phyloP scores from a whole-genome alignment of 2,888 invertebrate species.

The Sicus ferrugineus region DNA sequence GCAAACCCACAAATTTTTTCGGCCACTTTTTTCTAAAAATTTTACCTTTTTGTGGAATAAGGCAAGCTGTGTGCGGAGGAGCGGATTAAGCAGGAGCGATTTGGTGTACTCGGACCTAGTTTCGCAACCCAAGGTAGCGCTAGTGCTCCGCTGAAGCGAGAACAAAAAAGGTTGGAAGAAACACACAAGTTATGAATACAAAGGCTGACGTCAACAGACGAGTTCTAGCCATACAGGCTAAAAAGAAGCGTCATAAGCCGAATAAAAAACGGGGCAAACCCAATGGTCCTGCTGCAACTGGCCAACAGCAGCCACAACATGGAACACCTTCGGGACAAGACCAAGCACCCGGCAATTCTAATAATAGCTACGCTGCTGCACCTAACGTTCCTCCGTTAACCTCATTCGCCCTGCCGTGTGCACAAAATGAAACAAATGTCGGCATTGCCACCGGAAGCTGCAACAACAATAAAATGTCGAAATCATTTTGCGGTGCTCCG shows the following conservation, averaged over 20 bases:
- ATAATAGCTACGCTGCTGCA: slow-evolving; percentile 54
- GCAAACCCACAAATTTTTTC: slow-evolving; percentile 29
- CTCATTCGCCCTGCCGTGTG: slow-evolving; percentile 41
- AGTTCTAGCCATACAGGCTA: slow-evolving; percentile 90
- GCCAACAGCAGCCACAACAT: slow-evolving; percentile 43
- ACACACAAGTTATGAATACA: slow-evolving; percentile 73
- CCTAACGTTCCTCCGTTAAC: slow-evolving; percentile 40
- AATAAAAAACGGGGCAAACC: slow-evolving; percentile 84
- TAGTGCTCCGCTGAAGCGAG: slow-evolving; percentile 13
- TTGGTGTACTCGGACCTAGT: background rate
- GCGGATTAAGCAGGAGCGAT: background rate
- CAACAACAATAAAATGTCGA: slow-evolving; percentile 43
- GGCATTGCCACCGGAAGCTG: slow-evolving; percentile 42
- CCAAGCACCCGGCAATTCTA: slow-evolving; percentile 57
- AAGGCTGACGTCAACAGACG: slow-evolving; percentile 92
- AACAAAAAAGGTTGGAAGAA: slow-evolving; percentile 8
- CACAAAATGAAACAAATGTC: slow-evolving; percentile 33
- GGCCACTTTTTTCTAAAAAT: slow-evolving; percentile 31
- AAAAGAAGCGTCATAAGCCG: slow-evolving; percentile 90
- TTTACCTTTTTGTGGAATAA: slow-evolving; percentile 24
- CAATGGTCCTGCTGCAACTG: slow-evolving; percentile 65
- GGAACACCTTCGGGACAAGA: slow-evolving; percentile 38
- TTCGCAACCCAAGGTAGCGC: slow-evolving; percentile 3
- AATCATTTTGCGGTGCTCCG: slow-evolving; percentile 49
- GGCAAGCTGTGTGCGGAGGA: background rate